Conservation (phyloP, 2,797 vertebrate species). For the Australoheros facetus region DNA sequence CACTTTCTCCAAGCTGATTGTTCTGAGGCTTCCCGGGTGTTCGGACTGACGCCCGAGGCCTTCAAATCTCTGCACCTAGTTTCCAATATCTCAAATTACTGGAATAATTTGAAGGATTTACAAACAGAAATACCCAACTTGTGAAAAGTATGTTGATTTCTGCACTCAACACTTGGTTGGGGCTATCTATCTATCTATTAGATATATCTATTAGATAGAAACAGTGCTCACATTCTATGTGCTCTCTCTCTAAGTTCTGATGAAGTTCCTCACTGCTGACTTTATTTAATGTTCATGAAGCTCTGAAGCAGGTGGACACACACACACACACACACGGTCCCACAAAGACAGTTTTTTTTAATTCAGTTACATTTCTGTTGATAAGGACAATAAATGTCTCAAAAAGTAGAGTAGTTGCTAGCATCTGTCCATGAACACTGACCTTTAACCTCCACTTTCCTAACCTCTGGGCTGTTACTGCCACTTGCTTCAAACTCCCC, state of each 20-base stretch:
- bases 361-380: fast-evolving
- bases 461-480: neutral
- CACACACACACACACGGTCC: too few species aligned
- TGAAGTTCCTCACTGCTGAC: neutral
- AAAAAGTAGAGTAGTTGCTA: neutral
- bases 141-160: too few species aligned
- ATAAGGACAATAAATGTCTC: neutral
- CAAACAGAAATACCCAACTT: too few species aligned
- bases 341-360: neutral
- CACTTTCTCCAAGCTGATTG: neutral
- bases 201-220: too few species aligned
- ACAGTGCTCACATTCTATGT: too few species aligned
- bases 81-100: neutral
- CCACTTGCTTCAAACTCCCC: neutral
- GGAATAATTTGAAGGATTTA: too few species aligned
- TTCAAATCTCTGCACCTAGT: neutral
- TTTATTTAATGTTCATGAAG: neutral
- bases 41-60: fast-evolving
- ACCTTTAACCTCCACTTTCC: neutral
- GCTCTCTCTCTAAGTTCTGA: too few species aligned
- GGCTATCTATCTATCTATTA: too few species aligned
- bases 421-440: neutral
- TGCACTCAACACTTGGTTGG: too few species aligned
- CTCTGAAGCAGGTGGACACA: too few species aligned
- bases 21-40: neutral